Evolutionary conservation across 2,113 vertebrate species (phyloP), one percentile per base, ranked within the genome.

Genomic region (Lutjanus erythropterus): DNA sequence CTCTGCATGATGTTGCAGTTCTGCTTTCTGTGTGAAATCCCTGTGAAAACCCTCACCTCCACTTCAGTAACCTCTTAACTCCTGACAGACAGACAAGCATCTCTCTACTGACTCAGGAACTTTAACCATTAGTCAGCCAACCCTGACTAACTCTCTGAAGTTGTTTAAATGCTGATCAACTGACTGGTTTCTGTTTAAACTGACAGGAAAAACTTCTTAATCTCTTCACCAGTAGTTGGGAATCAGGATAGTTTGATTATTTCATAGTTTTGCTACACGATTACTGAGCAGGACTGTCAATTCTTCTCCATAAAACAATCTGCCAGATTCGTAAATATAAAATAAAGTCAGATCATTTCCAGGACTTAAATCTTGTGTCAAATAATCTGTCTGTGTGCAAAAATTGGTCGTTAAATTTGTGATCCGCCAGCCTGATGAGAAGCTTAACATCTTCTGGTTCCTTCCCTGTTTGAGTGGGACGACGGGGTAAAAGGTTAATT

Each of bases 401-500:
- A 31, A 44, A 11, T 8, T 5, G 15, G 5, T 27, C 0, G 9
- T 59, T 60, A 12, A 19, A 9, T 18, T 6, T 46, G 37, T 33
- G 27, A 10, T 23, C 19, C 19, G 8, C 2, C 14, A 25, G 12
- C 25, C 8, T 2, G 3, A 37, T 70, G 12, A 5, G 27, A 21
- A 6, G 9, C 16, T 29, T 29, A 1, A 41, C 10, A 11, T 9
- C 37, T 18, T 12, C 3, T 5, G 1, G 9, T 12, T 9, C 23
- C n/a, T 31, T 31, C 18, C 12, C 2, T 3, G 52, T 67, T 56
- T 49, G 62, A 33, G 47, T 42, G 19, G 4, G 35, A 52, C 10
- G 35, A 52, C 10, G 55, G 27, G 64, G 68, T 69, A 1, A 80
- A 75, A 77, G 31, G 73, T 76, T 58, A 49, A 68, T 75, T 46